Conservation (phyloP, 2,797 vertebrate genomes). For the Graptemys geographica region DNA sequence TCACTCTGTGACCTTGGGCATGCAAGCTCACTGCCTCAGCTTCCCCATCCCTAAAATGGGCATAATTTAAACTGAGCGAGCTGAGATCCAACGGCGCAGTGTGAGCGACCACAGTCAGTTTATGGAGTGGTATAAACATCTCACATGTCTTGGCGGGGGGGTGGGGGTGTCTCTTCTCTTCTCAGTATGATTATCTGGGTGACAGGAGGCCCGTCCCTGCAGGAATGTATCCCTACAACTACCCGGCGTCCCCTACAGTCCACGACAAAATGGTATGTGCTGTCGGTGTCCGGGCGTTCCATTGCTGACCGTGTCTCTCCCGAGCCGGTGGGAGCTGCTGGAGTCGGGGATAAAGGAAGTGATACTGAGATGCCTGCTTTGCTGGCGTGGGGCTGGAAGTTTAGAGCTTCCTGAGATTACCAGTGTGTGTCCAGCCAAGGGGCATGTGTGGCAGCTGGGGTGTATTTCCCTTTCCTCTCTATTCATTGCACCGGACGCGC, state of each 20-base stretch:
- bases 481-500: neutral
- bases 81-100: neutral
- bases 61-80: no score
- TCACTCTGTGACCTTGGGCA: neutral
- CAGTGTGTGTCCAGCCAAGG: neutral
- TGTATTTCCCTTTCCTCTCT: neutral
- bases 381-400: neutral
- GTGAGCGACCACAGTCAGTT: neutral
- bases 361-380: rapidly evolving
- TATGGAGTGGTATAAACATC: neutral
- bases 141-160: neutral
- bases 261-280: slow-evolving; percentile 94
- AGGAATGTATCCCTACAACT: slow-evolving; percentile 91
- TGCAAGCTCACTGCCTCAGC: neutral
- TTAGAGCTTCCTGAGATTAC: neutral
- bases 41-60: neutral
- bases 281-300: neutral
- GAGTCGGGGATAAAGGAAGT: neutral
- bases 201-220: slow-evolving; percentile 90
- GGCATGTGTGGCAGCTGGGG: neutral
- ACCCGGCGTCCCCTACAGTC: slow-evolving; percentile 91
- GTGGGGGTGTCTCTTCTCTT: slow-evolving; percentile 67
- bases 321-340: neutral
- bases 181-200: slow-evolving; percentile 93
- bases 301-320: neutral